A percentile compares a stretch with the other conserved stretches of the same genome.
Evolutionary conservation across 1,140 invertebrate species (phyloP).

Genomic region (Ericerus pela): DNA sequence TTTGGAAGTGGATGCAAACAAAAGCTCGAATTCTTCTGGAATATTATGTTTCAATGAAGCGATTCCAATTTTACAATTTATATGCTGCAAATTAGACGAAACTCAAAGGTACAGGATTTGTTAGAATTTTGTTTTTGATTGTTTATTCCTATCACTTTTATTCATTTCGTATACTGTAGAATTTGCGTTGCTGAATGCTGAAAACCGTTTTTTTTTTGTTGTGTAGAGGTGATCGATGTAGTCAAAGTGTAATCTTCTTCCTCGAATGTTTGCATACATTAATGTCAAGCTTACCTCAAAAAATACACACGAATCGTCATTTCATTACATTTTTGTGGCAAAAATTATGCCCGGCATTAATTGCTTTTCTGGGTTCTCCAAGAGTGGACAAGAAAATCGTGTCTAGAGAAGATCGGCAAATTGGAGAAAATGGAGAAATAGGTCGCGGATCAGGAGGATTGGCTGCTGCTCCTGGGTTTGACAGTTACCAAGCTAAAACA

Average conservation of each 20-base stretch:
- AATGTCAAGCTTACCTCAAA: conserved; percentile 61
- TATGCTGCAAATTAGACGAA: conserved; percentile 69
- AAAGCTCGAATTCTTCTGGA: conserved; percentile 44
- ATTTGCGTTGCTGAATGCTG: conserved; percentile 23
- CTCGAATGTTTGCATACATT: conserved; percentile 74
- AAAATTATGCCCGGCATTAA: conserved; percentile 73
- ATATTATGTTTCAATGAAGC: conserved; percentile 80
- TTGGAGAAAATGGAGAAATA: conserved; percentile 32
- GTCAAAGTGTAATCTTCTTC: conserved; percentile 54
- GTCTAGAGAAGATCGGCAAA: conserved; percentile 42
- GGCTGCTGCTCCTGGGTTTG: conserved; percentile 53
- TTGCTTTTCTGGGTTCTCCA: conserved; percentile 69
- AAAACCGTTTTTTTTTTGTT: background rate
- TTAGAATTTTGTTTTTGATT: no score
- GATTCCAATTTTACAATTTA: conserved; percentile 74
- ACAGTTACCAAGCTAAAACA: conserved; percentile 63
- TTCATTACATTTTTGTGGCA: conserved; percentile 81
- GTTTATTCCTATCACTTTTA: no score
- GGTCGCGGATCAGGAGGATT: conserved; percentile 56
- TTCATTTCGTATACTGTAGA: no score
- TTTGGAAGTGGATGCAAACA: conserved; percentile 48
- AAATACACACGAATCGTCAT: conserved; percentile 62
- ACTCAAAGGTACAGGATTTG: conserved; percentile 47
- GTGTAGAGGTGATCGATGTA: conserved; percentile 29
- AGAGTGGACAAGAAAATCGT: conserved; percentile 55